Evolutionary conservation across 2,113 vertebrate genomes (phyloP).

Genomic region (Cairina moschata): DNA sequence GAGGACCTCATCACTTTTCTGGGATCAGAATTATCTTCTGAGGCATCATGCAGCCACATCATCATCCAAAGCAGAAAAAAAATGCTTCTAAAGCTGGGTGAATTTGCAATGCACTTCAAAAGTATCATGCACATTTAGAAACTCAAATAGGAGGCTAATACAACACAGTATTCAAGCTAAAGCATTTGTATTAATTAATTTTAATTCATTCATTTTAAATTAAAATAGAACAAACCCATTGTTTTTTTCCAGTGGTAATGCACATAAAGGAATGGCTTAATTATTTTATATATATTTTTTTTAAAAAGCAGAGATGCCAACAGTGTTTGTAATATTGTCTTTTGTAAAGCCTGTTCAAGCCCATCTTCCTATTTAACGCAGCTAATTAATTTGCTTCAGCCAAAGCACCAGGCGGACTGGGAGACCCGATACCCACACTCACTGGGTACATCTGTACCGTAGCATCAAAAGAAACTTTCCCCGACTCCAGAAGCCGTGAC

Average conservation of each 20-base stretch:
- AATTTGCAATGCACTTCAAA: accelerated
- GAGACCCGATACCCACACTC: accelerated
- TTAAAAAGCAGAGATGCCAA: not conserved
- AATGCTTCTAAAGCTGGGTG: accelerated
- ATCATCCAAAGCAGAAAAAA: not conserved
- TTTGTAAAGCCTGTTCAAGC: not conserved
- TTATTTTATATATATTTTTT: no score
- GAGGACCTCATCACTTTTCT: not conserved
- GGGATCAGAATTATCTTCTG: not conserved
- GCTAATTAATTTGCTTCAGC: not conserved
- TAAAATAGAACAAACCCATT: not conserved
- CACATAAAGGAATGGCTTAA: not conserved
- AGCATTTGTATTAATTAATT: conserved; percentile 15
- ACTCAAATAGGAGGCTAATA: not conserved
- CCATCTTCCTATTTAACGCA: not conserved
- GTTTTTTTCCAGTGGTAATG: not conserved
- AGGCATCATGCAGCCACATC: not conserved
- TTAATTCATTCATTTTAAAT: not conserved
- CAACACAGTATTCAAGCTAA: not conserved
- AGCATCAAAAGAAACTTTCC: not conserved
- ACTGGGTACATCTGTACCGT: not conserved
- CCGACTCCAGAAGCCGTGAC: not conserved
- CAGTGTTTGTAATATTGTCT: accelerated
- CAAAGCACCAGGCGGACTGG: accelerated
- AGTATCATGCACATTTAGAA: not conserved